Percentiles rank a stretch among this genome's conserved stretches.
These are phyloP conservation scores for Oscheius sp. DNA, from an alignment of 2,888 invertebrate species.

Conservation along the genomic window DNA sequence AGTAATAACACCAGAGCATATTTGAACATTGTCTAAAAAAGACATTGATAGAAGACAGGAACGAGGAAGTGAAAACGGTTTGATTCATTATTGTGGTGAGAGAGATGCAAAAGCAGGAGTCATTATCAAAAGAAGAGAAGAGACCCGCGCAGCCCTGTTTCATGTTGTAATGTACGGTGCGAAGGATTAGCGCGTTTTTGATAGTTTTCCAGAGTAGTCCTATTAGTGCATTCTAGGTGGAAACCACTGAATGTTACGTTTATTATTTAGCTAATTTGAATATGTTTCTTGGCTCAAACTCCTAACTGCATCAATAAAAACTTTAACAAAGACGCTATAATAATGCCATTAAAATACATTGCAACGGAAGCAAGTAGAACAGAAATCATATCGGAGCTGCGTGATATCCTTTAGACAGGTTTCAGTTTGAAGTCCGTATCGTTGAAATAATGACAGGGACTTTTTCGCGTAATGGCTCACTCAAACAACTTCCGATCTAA, in stretches of 20 bases:
- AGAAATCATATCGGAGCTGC: no score
- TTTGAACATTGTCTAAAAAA: constrained; percentile 24
- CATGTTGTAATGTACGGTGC: constrained; percentile 36
- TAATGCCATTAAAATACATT: no score
- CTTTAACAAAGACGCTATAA: no score
- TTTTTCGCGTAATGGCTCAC: constrained; percentile 22
- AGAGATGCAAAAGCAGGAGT: constrained; percentile 27
- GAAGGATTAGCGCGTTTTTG: constrained; percentile 33
- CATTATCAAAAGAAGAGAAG: constrained; percentile 28
- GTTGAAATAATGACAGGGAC: constrained; percentile 25
- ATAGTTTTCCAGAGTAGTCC: constrained; percentile 6
- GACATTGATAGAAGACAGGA: constrained; percentile 5
- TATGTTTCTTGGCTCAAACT: no score
- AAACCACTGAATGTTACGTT: no score
- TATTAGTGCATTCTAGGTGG: no score
- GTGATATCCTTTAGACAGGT: constrained; percentile 14
- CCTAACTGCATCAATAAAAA: no score
- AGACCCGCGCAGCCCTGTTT: constrained; percentile 31
- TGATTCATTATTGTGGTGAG: background rate
- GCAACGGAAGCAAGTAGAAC: no score
- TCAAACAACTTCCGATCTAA: constrained; percentile 25
- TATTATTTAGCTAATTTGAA: no score
- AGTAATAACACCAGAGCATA: constrained; percentile 6
- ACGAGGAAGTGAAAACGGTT: constrained; percentile 27
- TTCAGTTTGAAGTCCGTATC: constrained; percentile 6